Base-by-base conservation (phyloP, 2,113 vertebrate genomes). In the Ceyx cyanopectus region DNA sequence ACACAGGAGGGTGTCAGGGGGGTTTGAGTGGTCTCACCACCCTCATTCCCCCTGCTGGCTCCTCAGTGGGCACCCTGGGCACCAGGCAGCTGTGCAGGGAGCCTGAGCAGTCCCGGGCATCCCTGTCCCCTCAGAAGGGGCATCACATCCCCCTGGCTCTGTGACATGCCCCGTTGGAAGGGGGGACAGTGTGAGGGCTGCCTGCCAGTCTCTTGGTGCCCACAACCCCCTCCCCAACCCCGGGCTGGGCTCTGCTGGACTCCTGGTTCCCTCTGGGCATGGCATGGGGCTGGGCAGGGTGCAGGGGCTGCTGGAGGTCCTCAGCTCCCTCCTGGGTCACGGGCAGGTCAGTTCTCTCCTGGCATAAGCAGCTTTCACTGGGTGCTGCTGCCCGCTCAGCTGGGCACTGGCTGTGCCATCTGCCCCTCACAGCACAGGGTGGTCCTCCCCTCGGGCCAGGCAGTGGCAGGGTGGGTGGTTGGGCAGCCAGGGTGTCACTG, bases 261-360 rank as follows among this genome's bases (percentile, higher is more conserved):
- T 27, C 26, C 70, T 6, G 70, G 12, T 72, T 58, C 24, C 1
- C 43, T 23, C 23, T 46, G 6, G 0, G 13, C 3, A 2, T 50
- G 68, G n/a, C 0, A 1, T 53, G 50, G 50, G 40, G 79, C 74
- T 6, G 1, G 67, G 68, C 77, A 5, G 6, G 76, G 50, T 2
- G 57, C 50, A 27, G 68, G 21, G 74, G 18, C 61, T 46, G 37
- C 1, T 0, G 62, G 87, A 76, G 30, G 20, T 60, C 2, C 3
- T 70, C 58, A 65, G 7, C 10, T 40, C 68, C 61, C 15, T 19
- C 1, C 1, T 27, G 72, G 82, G 62, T 82, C 79, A 32, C 2
- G 10, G 76, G 60, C 83, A 67, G 94, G 80, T 46, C 92, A 51
- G 3, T 67, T 74, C 86, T 60, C 76, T 34, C 46, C 57, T 63